A percentile compares a stretch with the other conserved stretches of the same genome.
Conservation (phyloP, 1,140 invertebrate species). For the Drosophila navojoa region DNA sequence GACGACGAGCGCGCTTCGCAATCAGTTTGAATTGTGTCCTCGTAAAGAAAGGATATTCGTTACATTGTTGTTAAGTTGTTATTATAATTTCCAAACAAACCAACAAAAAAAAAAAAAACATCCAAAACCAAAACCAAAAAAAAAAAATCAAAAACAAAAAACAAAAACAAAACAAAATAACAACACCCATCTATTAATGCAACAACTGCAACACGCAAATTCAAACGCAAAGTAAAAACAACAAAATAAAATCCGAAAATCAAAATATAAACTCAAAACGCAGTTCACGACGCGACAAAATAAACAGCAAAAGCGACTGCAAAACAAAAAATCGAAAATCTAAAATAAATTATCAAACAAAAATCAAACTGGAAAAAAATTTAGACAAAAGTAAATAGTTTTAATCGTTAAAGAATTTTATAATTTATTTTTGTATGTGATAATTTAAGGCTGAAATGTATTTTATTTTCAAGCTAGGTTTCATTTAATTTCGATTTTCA, state of each 20-base stretch:
- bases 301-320: conserved; percentile 30
- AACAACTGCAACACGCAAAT: conserved; percentile 43
- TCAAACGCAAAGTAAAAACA: conserved; percentile 39
- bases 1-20: conserved; percentile 75
- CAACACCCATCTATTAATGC: conserved; percentile 42
- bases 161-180: conserved; percentile 39
- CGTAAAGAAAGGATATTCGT: conserved; percentile 84
- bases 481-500: not conserved
- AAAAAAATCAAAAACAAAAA: conserved; percentile 43
- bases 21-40: conserved; percentile 84
- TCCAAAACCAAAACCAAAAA: conserved; percentile 46
- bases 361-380: conserved; percentile 1
- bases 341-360: conserved; percentile 30
- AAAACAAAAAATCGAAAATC: conserved; percentile 3
- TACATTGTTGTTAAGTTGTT: conserved; percentile 84
- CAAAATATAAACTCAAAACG: conserved; percentile 23
- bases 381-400: conserved; percentile 14
- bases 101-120: conserved; percentile 56
- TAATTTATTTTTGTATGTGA: too few relatives aligned
- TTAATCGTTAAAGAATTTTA: not conserved
- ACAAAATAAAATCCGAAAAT: conserved; percentile 27
- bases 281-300: conserved; percentile 42
- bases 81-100: conserved; percentile 83
- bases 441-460: too few relatives aligned
- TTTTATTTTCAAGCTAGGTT: conserved; percentile 5